Percentiles rank a stretch among this genome's conserved stretches.
phyloP scores from a whole-genome alignment of 2,113 vertebrate species.

The Propithecus coquereli region DNA sequence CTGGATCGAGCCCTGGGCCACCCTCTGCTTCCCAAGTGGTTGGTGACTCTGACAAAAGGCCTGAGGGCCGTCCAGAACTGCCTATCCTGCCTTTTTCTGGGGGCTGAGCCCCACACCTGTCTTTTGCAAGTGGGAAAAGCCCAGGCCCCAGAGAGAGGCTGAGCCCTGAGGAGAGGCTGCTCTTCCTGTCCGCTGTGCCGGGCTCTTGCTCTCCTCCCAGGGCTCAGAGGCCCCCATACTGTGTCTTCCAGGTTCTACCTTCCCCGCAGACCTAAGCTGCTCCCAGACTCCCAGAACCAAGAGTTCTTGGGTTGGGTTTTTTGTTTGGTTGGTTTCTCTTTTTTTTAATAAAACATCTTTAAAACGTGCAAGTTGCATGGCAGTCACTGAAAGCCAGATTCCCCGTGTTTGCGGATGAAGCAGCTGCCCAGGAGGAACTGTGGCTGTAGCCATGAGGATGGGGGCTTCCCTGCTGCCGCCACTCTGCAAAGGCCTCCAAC shows the following conservation, averaged over 20 bases:
- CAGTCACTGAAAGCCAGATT: background rate
- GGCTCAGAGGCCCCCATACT: background rate
- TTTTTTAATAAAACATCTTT: constrained; percentile 65
- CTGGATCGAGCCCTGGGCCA: background rate
- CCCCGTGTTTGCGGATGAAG: background rate
- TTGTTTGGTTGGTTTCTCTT: background rate
- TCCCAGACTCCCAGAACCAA: constrained; percentile 52
- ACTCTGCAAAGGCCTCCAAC: background rate
- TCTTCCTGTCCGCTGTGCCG: background rate
- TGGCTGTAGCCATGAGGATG: background rate
- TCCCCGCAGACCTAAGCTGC: constrained; percentile 58
- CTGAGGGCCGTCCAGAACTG: background rate
- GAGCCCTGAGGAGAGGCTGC: background rate
- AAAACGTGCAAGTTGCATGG: background rate
- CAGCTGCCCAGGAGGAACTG: background rate
- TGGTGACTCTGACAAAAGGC: background rate
- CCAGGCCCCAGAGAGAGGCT: background rate
- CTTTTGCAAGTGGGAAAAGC: background rate
- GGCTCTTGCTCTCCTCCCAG: background rate
- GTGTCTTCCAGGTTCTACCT: constrained; percentile 61
- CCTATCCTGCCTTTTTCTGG: background rate
- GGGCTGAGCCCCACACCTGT: background rate
- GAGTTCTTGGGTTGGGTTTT: constrained; percentile 58
- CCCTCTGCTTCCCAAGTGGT: background rate
- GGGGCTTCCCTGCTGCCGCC: background rate